Percentiles rank a stretch among this genome's conserved stretches.
These are phyloP conservation scores for Hydrotaea cyrtoneurina DNA, from an alignment of 2,888 invertebrate genomes.

Conservation along the genomic window DNA sequence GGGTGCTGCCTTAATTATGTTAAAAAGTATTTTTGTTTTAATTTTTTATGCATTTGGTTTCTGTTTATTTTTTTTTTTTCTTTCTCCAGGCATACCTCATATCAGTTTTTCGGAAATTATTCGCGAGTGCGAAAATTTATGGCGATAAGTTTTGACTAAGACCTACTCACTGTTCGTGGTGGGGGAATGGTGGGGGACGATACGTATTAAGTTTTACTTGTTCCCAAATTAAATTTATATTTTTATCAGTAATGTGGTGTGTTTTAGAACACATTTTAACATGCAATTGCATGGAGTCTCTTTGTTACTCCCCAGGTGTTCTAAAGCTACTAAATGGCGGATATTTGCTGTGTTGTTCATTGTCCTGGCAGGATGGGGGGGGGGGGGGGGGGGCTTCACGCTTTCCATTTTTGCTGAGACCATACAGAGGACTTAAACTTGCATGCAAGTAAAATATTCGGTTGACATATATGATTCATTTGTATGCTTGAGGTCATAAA, in stretches of 20 bases:
- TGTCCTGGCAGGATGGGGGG: too few species aligned
- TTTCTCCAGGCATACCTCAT: neutral
- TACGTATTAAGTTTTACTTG: neutral
- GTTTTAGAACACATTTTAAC: slow-evolving; percentile 3
- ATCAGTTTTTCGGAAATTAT: neutral
- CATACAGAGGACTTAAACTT: neutral
- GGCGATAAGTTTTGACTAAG: slow-evolving; percentile 5
- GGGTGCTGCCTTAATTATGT: slow-evolving; percentile 39
- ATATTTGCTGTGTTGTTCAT: too few species aligned
- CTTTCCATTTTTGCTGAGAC: neutral
- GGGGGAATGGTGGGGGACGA: too few species aligned
- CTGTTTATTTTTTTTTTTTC: too few species aligned
- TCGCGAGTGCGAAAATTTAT: slow-evolving; percentile 23
- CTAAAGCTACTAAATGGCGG: neutral
- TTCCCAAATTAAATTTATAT: slow-evolving; percentile 29
- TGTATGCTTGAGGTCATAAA: neutral
- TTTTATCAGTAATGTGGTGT: slow-evolving; percentile 19
- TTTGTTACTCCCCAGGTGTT: neutral
- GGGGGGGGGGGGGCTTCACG: neutral
- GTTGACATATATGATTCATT: slow-evolving; percentile 19
- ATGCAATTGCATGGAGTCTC: slow-evolving; percentile 27
- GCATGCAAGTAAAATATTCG: slow-evolving; percentile 8
- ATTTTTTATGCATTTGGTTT: neutral
- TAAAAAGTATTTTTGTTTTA: slow-evolving; percentile 17
- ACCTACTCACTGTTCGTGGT: neutral